Conservation (phyloP, 2,888 invertebrate genomes). For the Lasioglossum morio region DNA sequence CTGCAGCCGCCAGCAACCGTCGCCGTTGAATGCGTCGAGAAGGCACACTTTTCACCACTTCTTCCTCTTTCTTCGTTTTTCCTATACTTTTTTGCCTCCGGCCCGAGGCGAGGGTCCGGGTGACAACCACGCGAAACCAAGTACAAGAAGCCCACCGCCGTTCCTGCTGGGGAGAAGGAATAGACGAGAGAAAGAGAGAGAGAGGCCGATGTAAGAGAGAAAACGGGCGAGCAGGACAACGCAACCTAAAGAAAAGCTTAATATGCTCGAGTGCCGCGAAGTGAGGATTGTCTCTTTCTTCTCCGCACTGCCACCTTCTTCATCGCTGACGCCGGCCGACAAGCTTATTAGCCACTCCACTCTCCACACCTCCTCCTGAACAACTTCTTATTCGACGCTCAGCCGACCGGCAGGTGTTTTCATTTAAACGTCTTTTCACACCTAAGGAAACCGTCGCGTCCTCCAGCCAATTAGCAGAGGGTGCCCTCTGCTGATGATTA, state of each 20-base stretch:
- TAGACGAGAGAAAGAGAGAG: constrained; percentile 10
- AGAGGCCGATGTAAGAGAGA: neutral
- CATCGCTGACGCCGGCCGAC: constrained; percentile 30
- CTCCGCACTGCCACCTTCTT: constrained; percentile 43
- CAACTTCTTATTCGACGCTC: constrained; percentile 35
- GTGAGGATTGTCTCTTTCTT: constrained; percentile 68
- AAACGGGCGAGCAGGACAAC: constrained; percentile 12
- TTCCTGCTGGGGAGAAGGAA: neutral
- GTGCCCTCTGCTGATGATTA: neutral
- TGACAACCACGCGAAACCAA: constrained; percentile 40
- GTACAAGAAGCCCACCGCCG: constrained; percentile 20
- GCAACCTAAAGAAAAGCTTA: constrained; percentile 63
- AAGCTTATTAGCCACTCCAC: constrained; percentile 65
- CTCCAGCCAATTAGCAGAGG: constrained; percentile 22
- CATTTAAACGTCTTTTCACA: constrained; percentile 44
- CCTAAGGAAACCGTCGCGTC: constrained; percentile 21
- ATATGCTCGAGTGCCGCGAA: constrained; percentile 66
- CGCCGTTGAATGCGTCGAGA: constrained; percentile 68
- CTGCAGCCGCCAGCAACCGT: constrained; percentile 36
- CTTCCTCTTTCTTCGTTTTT: constrained; percentile 47
- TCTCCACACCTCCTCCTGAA: constrained; percentile 34
- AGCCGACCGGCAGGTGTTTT: constrained; percentile 23
- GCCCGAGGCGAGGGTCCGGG: constrained; percentile 48
- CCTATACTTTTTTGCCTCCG: constrained; percentile 32
- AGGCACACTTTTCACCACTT: constrained; percentile 68